phyloP scores from a whole-genome alignment of 2,797 vertebrate species.

The Staurois parvus region DNA sequence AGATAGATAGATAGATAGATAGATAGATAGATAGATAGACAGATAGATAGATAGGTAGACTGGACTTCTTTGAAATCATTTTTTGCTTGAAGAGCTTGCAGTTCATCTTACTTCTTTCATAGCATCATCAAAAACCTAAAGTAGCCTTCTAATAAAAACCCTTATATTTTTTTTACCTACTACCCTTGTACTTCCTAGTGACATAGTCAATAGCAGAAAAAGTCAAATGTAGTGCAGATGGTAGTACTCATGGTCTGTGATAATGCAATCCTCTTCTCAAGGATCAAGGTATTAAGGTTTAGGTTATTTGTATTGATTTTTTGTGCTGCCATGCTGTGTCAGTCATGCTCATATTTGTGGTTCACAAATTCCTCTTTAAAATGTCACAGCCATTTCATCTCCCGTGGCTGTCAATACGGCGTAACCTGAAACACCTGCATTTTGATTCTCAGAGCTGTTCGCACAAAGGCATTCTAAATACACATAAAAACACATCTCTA shows the following conservation, averaged over 20 bases:
- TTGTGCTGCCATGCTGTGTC: conserved; percentile 90
- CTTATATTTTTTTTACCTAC: conserved; percentile 91
- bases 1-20: not conserved
- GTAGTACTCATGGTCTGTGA: conserved; percentile 82
- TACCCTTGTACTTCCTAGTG: conserved; percentile 79
- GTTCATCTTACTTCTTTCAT: not conserved
- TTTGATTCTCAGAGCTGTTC: conserved; percentile 31
- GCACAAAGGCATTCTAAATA: conserved; percentile 21
- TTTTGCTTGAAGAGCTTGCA: not conserved
- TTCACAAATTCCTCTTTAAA: conserved; percentile 98
- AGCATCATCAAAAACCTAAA: not conserved
- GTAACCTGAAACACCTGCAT: conserved; percentile 74
- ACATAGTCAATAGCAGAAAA: conserved; percentile 87
- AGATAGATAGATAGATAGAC: not conserved
- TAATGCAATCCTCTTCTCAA: conserved; percentile 92
- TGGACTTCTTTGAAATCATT: not conserved
- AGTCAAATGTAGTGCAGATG: conserved; percentile 73
- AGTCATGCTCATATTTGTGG: conserved; percentile 95
- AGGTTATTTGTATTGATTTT: conserved; percentile 99
- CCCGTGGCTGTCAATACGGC: conserved; percentile 87
- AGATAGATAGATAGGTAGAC: not conserved
- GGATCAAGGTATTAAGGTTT: conserved; percentile 99
- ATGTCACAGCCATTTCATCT: conserved; percentile 99
- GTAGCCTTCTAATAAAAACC: conserved; percentile 65
- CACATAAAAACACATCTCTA: not conserved